Evolutionary conservation across 2,888 invertebrate species (phyloP).

Genomic region (Leptopterna dolabrata): DNA sequence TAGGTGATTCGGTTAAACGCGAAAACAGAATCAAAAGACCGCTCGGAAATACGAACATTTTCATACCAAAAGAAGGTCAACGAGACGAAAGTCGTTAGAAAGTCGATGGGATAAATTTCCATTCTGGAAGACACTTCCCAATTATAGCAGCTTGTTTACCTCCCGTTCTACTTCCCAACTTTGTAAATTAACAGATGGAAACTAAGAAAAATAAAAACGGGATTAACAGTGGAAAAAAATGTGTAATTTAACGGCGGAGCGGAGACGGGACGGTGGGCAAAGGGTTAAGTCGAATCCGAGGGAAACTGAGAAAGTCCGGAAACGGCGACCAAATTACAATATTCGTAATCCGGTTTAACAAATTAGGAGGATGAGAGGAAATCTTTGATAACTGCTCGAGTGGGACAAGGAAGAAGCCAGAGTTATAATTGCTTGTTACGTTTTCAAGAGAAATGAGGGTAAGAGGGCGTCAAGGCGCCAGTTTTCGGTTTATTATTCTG

Average conservation of each 20-base stretch:
- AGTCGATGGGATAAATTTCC: neutral
- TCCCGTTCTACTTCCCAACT: neutral
- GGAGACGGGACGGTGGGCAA: no score
- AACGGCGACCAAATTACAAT: neutral
- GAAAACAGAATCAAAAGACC: no score
- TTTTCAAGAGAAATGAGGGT: neutral
- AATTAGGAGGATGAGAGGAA: neutral
- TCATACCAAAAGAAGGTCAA: no score
- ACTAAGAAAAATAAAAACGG: neutral
- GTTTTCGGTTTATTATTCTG: no score
- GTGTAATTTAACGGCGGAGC: no score
- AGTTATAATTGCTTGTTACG: neutral
- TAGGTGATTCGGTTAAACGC: no score
- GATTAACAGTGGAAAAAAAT: neutral
- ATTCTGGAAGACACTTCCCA: neutral
- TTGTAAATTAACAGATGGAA: slow-evolving; percentile 4
- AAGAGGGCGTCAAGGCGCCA: neutral
- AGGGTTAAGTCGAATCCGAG: neutral
- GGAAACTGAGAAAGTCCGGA: neutral
- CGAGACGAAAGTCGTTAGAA: neutral
- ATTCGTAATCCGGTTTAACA: neutral
- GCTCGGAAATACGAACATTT: no score
- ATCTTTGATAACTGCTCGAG: slow-evolving; percentile 1
- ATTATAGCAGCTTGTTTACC: slow-evolving; percentile 7
- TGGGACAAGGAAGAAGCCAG: neutral